Conservation (phyloP, 2,113 vertebrate species). For the Thalassarche chlororhynchos region DNA sequence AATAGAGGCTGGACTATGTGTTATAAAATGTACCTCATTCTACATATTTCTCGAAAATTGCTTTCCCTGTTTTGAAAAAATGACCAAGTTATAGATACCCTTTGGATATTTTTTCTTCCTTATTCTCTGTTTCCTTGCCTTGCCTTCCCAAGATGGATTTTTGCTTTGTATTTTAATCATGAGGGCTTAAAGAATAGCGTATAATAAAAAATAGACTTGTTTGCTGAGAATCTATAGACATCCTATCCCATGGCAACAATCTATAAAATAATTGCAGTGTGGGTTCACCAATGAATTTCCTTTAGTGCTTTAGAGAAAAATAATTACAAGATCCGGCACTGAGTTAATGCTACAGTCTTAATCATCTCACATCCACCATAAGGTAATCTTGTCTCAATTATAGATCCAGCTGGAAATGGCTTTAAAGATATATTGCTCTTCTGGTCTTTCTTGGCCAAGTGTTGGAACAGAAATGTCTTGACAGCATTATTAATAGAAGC, state of each 20-base stretch:
- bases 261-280: neutral
- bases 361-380: neutral
- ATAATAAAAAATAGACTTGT: neutral
- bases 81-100: rapidly evolving
- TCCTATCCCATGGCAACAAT: neutral
- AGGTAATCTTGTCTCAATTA: neutral
- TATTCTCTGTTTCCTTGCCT: neutral
- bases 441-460: neutral
- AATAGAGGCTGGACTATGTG: neutral
- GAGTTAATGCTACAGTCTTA: conserved; percentile 5
- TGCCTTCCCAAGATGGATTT: neutral
- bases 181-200: neutral
- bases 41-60: neutral
- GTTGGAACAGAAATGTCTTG: neutral
- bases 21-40: neutral
- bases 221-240: neutral
- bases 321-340: neutral
- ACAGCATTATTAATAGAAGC: neutral
- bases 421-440: neutral
- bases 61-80: neutral
- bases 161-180: neutral
- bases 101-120: neutral
- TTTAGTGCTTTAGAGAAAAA: neutral
- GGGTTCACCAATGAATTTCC: neutral
- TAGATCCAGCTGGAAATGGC: neutral